Base-by-base conservation (phyloP, 2,113 vertebrate species). In the Paradisaea rubra region DNA sequence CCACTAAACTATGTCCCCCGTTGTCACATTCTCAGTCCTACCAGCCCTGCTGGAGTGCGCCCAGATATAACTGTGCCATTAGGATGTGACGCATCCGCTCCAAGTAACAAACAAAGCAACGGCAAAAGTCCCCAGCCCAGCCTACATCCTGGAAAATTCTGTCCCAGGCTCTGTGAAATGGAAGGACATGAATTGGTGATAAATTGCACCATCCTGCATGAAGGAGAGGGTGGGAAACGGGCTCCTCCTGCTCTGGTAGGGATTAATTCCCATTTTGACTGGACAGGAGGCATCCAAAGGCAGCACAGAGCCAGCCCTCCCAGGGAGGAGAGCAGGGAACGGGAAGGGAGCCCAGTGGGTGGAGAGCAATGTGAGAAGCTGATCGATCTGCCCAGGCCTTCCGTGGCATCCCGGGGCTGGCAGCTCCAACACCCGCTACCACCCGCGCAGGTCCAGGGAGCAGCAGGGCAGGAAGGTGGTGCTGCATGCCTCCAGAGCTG, bases 361-460 rank as follows among this genome's bases (percentile, higher is more conserved):
- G 13, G 39, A 49, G 61, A 93, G 31, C 28, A 57, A 41, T 9
- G 13, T 24, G 17, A 78, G 44, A 56, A 85, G 53, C 44, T 12
- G 21, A 17, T 39, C 0, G 0, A 72, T 49, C n/a, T 50, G 45
- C 25, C 30, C 74, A 42, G 79, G 23, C 31, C 39, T 64, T 15
- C 65, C 10, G 11, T 21, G 20, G 65, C 53, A 41, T 24, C 44
- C 49, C 0, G 0, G 20, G n/a, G 10, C 61, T 52, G 65, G 15
- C 13, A 15, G 47, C 31, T 24, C 37, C 10, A 27, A 1, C 7
- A 28, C 7, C 50, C 1, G 5, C 78, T 59, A 5, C 81, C 4
- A 2, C 4, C 11, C 0, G 0, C 20, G 27, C 53, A 52, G 41
- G 41, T 13, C 21, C 37, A 33, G 44, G 3, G 18, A 78, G 50